Evolutionary conservation across 2,888 invertebrate genomes (phyloP).

Genomic region (Mesoligia furuncula): DNA sequence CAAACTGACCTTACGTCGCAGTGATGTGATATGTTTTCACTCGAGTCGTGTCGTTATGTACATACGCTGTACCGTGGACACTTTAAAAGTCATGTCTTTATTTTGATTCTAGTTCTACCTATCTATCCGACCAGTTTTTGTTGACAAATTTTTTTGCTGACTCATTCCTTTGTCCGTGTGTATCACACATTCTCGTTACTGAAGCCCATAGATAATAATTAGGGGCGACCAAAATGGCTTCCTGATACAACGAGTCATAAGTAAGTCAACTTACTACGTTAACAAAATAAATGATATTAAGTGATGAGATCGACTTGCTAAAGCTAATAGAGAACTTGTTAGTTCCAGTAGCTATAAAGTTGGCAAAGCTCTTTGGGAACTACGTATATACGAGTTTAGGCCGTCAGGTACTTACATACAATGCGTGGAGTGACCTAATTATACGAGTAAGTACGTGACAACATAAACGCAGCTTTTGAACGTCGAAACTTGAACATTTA

Average conservation of each 20-base stretch:
- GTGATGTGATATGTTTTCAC: too few relatives aligned
- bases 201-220: constrained; percentile 79
- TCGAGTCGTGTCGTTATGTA: too few relatives aligned
- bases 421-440: neutral
- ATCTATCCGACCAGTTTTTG: too few relatives aligned
- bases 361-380: neutral
- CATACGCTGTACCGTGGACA: too few relatives aligned
- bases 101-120: too few relatives aligned
- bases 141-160: neutral
- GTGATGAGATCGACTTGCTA: constrained; percentile 24
- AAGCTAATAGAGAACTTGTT: constrained; percentile 16
- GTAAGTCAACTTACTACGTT: constrained; percentile 52
- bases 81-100: too few relatives aligned
- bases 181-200: constrained; percentile 75
- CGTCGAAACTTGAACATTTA: neutral
- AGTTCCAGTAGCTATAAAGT: neutral
- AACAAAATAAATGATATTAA: constrained; percentile 29
- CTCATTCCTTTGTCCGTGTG: constrained; percentile 59
- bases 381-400: neutral
- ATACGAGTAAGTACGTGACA: neutral
- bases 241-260: constrained; percentile 61
- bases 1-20: too few relatives aligned
- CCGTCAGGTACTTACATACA: neutral
- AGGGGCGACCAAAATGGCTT: constrained; percentile 75
- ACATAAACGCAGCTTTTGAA: too few relatives aligned